Evolutionary conservation across 2,113 vertebrate genomes (phyloP), one percentile per base, ranked within the genome.

Genomic region (Excalfactoria chinensis): DNA sequence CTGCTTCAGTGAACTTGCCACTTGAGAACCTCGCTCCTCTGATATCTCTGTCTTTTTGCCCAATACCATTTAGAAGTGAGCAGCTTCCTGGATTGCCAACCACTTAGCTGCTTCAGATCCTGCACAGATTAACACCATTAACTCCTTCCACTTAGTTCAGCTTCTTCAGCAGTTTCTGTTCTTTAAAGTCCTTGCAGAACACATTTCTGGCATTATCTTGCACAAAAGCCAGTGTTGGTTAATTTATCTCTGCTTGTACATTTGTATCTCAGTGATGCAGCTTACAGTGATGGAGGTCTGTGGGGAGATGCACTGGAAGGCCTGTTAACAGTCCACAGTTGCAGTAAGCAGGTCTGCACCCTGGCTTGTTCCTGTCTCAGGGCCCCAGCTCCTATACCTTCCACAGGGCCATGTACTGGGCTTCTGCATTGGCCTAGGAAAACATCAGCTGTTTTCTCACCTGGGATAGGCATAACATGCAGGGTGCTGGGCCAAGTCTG

Each of bases 101-200:
- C 92, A 72, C 40, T 95, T 90, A 74, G 76, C 78, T 71, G 37
- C 37, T 70, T 91, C 60, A 78, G 64, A 88, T 80, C 56, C 76
- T 59, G 20, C 69, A 74, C 44, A 58, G 76, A 88, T 91, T 81
- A 94, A 90, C 28, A 51, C 51, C 60, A 81, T 90, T 93, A 94
- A 90, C 56, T 95, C 60, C 53, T 93, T 91, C 83, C 64, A 88
- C 70, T 86, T 95, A 71, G n/a, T 89, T 77, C 60, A 84, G 20
- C 20, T 63, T 93, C 88, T 88, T 80, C 60, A 83, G 56, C 2
- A 3, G 60, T 28, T 89, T 76, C 74, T 59, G 59, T 67, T 94
- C 89, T 89, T 64, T 82, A 8, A 79, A 69, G 78, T 76, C 70
- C 62, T 76, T 37, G 37, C 53, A 89, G 44, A 87, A 76, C 34